phyloP scores from a whole-genome alignment of 1,140 invertebrate genomes.

The Riptortus pedestris region DNA sequence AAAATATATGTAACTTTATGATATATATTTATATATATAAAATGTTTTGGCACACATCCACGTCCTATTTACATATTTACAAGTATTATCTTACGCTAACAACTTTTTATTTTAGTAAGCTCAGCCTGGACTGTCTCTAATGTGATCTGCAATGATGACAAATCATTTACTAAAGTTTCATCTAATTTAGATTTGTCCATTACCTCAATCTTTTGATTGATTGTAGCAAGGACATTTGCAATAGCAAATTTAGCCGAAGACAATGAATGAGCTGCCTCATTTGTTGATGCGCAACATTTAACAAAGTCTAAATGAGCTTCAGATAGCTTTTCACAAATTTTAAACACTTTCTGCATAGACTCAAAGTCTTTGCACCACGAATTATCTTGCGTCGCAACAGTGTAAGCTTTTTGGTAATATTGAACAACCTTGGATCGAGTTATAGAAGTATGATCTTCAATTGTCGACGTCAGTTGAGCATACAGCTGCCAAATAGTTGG shows the following conservation, averaged over 20 bases:
- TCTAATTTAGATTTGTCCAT: conserved; percentile 5
- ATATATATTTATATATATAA: too few species aligned
- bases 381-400: conserved; percentile 37
- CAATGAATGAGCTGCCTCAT: conserved; percentile 27
- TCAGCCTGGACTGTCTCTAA: conserved; percentile 21
- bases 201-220: conserved; percentile 17
- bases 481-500: conserved; percentile 69
- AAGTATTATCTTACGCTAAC: too few species aligned
- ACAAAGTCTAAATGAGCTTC: conserved; percentile 31
- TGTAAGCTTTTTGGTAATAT: conserved; percentile 45
- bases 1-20: too few species aligned
- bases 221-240: conserved; percentile 29
- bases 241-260: conserved; percentile 31
- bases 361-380: conserved; percentile 49
- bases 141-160: conserved; percentile 19
- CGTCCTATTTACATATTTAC: too few species aligned
- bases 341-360: conserved; percentile 39
- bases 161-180: conserved; percentile 8
- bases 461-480: conserved; percentile 53
- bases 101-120: conserved; percentile 1
- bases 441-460: conserved; percentile 48
- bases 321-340: conserved; percentile 40
- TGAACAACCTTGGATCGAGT: conserved; percentile 49
- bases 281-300: conserved; percentile 19
- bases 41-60: too few species aligned